Conservation (phyloP, 2,888 invertebrate genomes). For the Phyllotreta cruciferae region DNA sequence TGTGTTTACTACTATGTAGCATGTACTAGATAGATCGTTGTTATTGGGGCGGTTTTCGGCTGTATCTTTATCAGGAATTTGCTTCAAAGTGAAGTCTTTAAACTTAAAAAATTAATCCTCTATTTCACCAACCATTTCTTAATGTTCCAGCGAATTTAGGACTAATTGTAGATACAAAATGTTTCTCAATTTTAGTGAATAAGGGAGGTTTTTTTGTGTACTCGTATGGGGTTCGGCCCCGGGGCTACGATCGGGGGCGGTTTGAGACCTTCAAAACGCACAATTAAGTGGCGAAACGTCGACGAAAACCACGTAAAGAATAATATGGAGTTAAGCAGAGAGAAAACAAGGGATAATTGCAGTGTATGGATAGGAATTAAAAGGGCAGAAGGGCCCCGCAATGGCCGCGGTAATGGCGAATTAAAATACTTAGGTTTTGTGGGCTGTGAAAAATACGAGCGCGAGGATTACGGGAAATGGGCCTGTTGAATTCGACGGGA, state of each 20-base stretch:
- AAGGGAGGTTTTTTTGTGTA: background rate
- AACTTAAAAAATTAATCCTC: too few relatives aligned
- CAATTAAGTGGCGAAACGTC: constrained; percentile 36
- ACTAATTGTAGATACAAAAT: too few relatives aligned
- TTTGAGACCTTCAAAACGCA: constrained; percentile 33
- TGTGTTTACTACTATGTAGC: constrained; percentile 33
- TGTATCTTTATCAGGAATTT: too few relatives aligned
- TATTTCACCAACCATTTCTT: too few relatives aligned
- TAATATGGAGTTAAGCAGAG: constrained; percentile 37
- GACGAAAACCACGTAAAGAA: constrained; percentile 37
- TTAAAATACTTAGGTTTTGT: constrained; percentile 35
- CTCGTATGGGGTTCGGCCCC: background rate
- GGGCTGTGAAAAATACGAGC: constrained; percentile 34
- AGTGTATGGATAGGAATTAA: constrained; percentile 31
- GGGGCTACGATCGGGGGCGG: constrained; percentile 3
- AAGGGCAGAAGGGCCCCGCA: constrained; percentile 25
- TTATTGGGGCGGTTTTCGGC: too few relatives aligned
- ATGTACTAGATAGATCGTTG: too few relatives aligned
- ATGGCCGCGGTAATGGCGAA: constrained; percentile 32
- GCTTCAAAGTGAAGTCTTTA: background rate
- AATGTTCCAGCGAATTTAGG: too few relatives aligned
- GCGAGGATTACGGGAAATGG: constrained; percentile 26
- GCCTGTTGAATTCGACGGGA: constrained; percentile 30
- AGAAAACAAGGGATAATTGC: constrained; percentile 36
- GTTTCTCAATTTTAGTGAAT: background rate